Base-by-base conservation (phyloP, 2,888 invertebrate species). In the Leptopilina syphax region DNA sequence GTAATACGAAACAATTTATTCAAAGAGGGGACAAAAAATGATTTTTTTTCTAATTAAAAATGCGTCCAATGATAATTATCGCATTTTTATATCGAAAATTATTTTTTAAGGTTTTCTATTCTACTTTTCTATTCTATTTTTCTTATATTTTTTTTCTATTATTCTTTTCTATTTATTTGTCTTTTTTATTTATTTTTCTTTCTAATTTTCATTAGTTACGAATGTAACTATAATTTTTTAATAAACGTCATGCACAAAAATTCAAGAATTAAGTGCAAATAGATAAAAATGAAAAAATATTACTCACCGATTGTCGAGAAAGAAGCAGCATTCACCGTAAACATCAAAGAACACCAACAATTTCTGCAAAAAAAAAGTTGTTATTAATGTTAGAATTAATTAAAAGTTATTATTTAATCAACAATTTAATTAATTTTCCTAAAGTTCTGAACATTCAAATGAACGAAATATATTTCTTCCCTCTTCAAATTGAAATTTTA, bases 1-100 rank as follows among this genome's bases (percentile, higher is more conserved):
- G n/a, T 60, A n/a, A 9, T 24, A 63, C 24, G 3, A 18, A 63
- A 63, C 18, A 60, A 18, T 60, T 60, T 18, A 63, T 24, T 7
- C 10, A 9, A 50, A 12, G 50, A 2, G 50, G 50, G 12, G 24
- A 60, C 9, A 13, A 60, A 57, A 79, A 67, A 80, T 80, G 79
- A 78, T 57, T 77, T 8, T 44, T 57, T 77, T 8, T 44, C 44
- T 44, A 44, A 44, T 44, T 44, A 77, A 85, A 85, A 87, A 87
- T 85, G 82, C 87, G 87, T 82, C 86, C 86, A 86, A 81, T 80
- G 77, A 79, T 76, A 77, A 84, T 65, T 84, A 83, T 88, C 87
- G 87, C 83, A 84, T 86, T 84, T 85, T 80, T 81, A 79, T 60
- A 70, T 80, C 77, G 78, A 70, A 70, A 34, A 77, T 18, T 24